Conservation (phyloP, 2,888 invertebrate species). For the Altica lythri region DNA sequence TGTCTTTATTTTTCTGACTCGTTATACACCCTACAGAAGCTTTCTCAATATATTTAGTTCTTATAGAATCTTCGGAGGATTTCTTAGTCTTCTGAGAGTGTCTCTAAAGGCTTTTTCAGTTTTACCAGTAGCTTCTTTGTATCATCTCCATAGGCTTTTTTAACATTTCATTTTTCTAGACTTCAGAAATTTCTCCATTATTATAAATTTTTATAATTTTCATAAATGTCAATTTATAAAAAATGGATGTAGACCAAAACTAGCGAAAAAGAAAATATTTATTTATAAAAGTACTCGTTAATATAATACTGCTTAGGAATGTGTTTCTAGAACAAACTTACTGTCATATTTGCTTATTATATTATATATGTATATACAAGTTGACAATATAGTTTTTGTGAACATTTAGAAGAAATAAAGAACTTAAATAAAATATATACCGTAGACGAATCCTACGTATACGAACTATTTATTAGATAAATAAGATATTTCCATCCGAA, state of each 20-base stretch:
- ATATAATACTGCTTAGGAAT: slow-evolving; percentile 22
- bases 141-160: no score
- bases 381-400: slow-evolving; percentile 19
- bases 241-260: slow-evolving; percentile 13
- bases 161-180: no score
- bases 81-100: no score
- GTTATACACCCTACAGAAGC: no score
- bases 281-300: slow-evolving; percentile 22
- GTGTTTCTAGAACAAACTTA: slow-evolving; percentile 21
- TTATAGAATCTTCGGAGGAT: no score
- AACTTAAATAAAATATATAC: slow-evolving; percentile 3
- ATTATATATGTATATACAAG: slow-evolving; percentile 20
- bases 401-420: slow-evolving; percentile 22
- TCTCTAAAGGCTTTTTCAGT: no score
- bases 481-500: neutral
- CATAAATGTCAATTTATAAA: slow-evolving; percentile 9
- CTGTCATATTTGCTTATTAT: slow-evolving; percentile 24
- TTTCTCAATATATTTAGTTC: no score
- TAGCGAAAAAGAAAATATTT: neutral
- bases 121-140: no score
- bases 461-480: neutral
- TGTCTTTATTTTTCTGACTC: no score
- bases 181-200: no score
- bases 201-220: no score
- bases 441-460: neutral